Evolutionary conservation across 2,888 invertebrate genomes (phyloP).

Genomic region (Callyntrura guangdongensis): DNA sequence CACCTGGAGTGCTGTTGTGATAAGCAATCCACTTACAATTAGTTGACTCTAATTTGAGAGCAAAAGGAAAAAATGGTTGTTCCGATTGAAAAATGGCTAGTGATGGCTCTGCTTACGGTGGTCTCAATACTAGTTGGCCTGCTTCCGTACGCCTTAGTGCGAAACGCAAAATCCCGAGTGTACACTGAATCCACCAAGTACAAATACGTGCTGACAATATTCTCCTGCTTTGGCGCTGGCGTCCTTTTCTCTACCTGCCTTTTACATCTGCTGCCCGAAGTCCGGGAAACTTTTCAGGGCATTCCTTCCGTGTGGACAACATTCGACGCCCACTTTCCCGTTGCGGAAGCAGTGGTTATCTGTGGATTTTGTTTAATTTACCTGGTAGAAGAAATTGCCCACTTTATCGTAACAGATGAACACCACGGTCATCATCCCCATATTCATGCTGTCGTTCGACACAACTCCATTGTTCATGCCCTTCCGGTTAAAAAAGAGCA

Average conservation of each 20-base stretch:
- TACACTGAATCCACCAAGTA: slow-evolving; percentile 68
- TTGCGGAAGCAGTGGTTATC: slow-evolving; percentile 82
- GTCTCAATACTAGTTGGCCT: slow-evolving; percentile 82
- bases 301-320: slow-evolving; percentile 66
- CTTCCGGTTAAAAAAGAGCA: slow-evolving; percentile 53
- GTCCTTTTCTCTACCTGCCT: slow-evolving; percentile 90
- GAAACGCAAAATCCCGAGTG: slow-evolving; percentile 66
- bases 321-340: slow-evolving; percentile 81
- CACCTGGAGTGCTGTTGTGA: no score
- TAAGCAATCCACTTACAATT: no score
- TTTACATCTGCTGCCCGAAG: slow-evolving; percentile 93
- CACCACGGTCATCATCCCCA: slow-evolving; percentile 80
- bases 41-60: no score
- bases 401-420: slow-evolving; percentile 83
- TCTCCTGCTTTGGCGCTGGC: slow-evolving; percentile 93
- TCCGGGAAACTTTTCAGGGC: slow-evolving; percentile 86
- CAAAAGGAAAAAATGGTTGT: slow-evolving; percentile 77
- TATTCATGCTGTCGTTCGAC: slow-evolving; percentile 76
- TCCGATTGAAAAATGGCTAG: slow-evolving; percentile 82
- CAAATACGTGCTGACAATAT: slow-evolving; percentile 88
- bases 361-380: slow-evolving; percentile 83
- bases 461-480: slow-evolving; percentile 83
- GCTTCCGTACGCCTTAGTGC: slow-evolving; percentile 78
- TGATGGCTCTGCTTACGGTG: slow-evolving; percentile 81
- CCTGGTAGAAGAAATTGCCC: slow-evolving; percentile 84